Base-by-base conservation (phyloP, 1,140 invertebrate species). In the Papilio aristodemus region DNA sequence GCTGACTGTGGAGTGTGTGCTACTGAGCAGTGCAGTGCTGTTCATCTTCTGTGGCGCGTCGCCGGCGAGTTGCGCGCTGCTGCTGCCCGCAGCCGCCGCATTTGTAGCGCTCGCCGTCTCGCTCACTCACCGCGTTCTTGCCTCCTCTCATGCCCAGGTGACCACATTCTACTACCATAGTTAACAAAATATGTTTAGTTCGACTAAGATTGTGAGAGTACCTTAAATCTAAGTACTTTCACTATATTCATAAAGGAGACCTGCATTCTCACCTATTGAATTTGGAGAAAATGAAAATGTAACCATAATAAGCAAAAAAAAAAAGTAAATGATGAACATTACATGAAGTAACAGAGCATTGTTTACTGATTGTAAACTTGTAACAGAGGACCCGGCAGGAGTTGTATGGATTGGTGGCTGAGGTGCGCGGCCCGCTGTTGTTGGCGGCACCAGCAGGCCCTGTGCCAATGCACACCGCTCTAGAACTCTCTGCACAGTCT, bases 21-120 rank as follows among this genome's bases (percentile, higher is more conserved):
- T 86, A 70, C 75, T 87, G 76, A 57, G 73, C 57, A 78, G 78
- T 7, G 85, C 85, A 0, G 81, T 80, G 69, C 38, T 86, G 73
- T 87, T 86, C 75, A 87, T 87, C 72, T 86, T 87, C 75, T 76
- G 69, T 68, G 81, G 83, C n/a, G 74, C 72, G 36, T 70, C 80
- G n/a, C 70, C 75, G 22, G 17, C 62, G 11, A 73, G 63, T 9
- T 78, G 76, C 57, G 57, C 69, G 37, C 17, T 71, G 62, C 71
- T 84, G 66, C 39, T 77, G 70, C 83, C 78, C 0, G 71, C 54
- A 2, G 72, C 75, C 10, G 81, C 74, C 4, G 74, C 69, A 0
- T 19, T 73, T 0, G 72, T 80, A 0, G 68, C 70, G 3, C 25
- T 59, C 7, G 63, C 46, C 8, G 79, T 81, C 10, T 13, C 38